Evolutionary conservation across 2,797 vertebrate genomes (phyloP).

Genomic region (Manis pentadactyla): DNA sequence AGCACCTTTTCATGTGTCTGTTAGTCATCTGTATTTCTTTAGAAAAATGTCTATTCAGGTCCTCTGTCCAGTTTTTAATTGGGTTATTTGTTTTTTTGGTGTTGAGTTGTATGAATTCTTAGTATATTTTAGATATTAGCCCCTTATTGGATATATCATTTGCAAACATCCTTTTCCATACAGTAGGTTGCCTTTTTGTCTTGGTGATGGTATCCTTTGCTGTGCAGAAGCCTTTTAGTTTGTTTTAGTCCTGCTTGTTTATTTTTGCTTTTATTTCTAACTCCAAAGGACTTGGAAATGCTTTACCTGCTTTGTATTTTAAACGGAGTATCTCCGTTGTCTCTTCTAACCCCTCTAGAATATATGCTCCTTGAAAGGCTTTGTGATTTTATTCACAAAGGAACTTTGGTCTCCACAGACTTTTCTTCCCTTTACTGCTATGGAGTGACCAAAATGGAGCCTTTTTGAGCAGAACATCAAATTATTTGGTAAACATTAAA

Average conservation of each 20-base stretch:
- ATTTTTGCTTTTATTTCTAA: not conserved
- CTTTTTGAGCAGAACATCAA: not conserved
- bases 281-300: not conserved
- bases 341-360: not conserved
- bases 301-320: not conserved
- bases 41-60: not conserved
- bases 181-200: too few species aligned
- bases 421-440: not conserved
- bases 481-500: slow-evolving; percentile 24
- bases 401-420: not conserved
- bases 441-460: not conserved
- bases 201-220: too few species aligned
- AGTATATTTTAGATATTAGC: too few species aligned
- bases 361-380: not conserved
- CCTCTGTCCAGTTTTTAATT: not conserved
- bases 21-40: not conserved
- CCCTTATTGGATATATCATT: too few species aligned
- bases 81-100: too few species aligned
- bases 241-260: too few species aligned
- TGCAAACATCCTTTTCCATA: too few species aligned
- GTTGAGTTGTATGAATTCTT: too few species aligned
- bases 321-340: slow-evolving; percentile 11
- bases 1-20: not conserved
- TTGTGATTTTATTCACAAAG: too few species aligned
- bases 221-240: too few species aligned